Conservation (phyloP, 2,888 invertebrate genomes). For the Patella pellucida region DNA sequence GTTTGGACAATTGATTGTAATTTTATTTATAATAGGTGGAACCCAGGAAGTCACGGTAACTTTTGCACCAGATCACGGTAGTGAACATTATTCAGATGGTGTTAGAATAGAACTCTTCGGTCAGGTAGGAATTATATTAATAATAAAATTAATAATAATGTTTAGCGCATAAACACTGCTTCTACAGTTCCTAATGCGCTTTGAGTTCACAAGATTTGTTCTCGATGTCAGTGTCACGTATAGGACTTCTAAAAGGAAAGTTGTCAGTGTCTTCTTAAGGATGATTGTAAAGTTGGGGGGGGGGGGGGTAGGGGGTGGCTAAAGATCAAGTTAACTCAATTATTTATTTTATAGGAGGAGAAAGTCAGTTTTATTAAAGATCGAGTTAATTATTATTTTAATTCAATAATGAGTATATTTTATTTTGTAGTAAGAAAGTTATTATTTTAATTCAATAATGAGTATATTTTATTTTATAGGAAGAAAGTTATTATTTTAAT, state of each 20-base stretch:
- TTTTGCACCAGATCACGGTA: constrained; percentile 70
- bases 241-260: too few species aligned
- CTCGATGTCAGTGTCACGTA: too few species aligned
- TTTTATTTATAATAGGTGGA: constrained; percentile 46
- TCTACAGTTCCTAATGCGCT: too few species aligned
- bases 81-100: constrained; percentile 67
- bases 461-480: constrained; percentile 42
- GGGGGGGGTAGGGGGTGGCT: too few species aligned
- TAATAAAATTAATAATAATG: too few species aligned
- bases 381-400: constrained; percentile 60
- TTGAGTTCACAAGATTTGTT: too few species aligned
- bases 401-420: constrained; percentile 9
- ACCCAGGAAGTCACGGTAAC: constrained; percentile 65
- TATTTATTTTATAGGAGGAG: too few species aligned
- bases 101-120: constrained; percentile 67
- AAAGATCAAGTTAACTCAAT: background rate
- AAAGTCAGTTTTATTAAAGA: too few species aligned
- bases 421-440: constrained; percentile 61
- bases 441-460: constrained; percentile 55
- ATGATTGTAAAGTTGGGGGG: too few species aligned
- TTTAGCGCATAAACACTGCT: too few species aligned
- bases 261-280: too few species aligned
- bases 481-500: constrained; percentile 65
- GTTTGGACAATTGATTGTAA: background rate
- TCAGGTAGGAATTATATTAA: constrained; percentile 45